Percentiles rank a stretch among this genome's conserved stretches.
phyloP scores from a whole-genome alignment of 1,140 invertebrate species.

The Zaprionus lachaisei region DNA sequence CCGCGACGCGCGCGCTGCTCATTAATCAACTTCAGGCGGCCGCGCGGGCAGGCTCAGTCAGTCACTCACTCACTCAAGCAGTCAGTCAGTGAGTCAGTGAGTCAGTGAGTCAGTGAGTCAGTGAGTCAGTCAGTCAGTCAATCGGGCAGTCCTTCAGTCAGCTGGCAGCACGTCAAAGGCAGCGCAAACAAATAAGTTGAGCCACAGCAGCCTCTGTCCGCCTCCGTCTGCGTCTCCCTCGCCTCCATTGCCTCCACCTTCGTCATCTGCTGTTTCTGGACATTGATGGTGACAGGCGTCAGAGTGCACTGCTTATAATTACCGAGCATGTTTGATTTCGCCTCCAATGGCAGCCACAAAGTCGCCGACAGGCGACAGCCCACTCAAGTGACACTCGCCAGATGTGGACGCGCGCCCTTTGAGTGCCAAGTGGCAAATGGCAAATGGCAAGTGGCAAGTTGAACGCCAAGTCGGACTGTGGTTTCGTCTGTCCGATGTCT shows the following conservation, averaged over 20 bases:
- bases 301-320: conserved; percentile 35
- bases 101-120: conserved; percentile 6
- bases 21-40: conserved; percentile 47
- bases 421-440: neutral
- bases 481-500: conserved; percentile 11
- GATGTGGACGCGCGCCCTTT: neutral
- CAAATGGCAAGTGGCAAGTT: too few species aligned
- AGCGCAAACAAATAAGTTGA: conserved; percentile 47
- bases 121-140: conserved; percentile 8
- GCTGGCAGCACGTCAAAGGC: conserved; percentile 26
- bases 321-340: conserved; percentile 44
- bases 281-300: conserved; percentile 49
- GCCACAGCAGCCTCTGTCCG: neutral
- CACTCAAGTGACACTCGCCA: conserved; percentile 16
- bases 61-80: conserved; percentile 17
- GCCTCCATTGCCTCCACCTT: neutral
- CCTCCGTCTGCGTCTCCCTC: neutral
- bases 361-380: conserved; percentile 18
- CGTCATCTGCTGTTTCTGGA: conserved; percentile 1
- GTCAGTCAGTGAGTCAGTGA: conserved; percentile 13
- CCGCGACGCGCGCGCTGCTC: conserved; percentile 25
- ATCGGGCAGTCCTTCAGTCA: conserved; percentile 3
- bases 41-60: conserved; percentile 13
- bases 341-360: conserved; percentile 21
- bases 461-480: neutral